Evolutionary conservation across 2,888 invertebrate genomes (phyloP).

Genomic region (Homarus gammarus): DNA sequence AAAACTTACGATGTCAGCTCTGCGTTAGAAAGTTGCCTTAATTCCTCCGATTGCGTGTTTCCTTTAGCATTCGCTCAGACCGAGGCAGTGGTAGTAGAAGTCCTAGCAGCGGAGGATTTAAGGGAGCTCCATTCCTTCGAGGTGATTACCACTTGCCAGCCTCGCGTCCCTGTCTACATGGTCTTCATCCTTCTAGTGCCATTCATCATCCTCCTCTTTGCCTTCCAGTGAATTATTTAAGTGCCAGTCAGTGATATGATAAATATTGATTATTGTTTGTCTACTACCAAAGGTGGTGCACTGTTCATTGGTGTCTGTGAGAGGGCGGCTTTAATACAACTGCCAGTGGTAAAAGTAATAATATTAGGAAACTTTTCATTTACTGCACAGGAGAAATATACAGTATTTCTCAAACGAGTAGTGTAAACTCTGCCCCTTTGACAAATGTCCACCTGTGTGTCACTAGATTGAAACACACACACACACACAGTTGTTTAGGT

Average conservation of each 20-base stretch:
- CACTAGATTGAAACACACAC: too few relatives aligned
- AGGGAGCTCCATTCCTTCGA: slow-evolving; percentile 79
- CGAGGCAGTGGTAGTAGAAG: slow-evolving; percentile 90
- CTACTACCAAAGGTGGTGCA: background rate
- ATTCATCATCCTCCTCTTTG: slow-evolving; percentile 74
- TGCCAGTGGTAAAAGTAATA: background rate
- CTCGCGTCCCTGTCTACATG: slow-evolving; percentile 88
- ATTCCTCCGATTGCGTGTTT: slow-evolving; percentile 88
- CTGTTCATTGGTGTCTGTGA: background rate
- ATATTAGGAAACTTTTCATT: too few relatives aligned
- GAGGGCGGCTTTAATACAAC: slow-evolving; percentile 16
- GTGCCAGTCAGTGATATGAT: background rate
- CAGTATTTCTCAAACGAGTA: too few relatives aligned
- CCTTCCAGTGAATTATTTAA: slow-evolving; percentile 60
- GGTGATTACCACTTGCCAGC: slow-evolving; percentile 88
- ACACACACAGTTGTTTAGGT: background rate
- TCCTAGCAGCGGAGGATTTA: slow-evolving; percentile 78
- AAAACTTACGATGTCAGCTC: slow-evolving; percentile 89
- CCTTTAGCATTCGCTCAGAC: slow-evolving; percentile 86
- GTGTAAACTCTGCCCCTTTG: too few relatives aligned
- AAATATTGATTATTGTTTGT: background rate
- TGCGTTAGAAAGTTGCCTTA: slow-evolving; percentile 86
- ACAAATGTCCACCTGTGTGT: too few relatives aligned
- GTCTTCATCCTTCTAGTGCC: slow-evolving; percentile 82
- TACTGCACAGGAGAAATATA: too few relatives aligned